Conservation (phyloP, 2,797 vertebrate species). For the Emys orbicularis region DNA sequence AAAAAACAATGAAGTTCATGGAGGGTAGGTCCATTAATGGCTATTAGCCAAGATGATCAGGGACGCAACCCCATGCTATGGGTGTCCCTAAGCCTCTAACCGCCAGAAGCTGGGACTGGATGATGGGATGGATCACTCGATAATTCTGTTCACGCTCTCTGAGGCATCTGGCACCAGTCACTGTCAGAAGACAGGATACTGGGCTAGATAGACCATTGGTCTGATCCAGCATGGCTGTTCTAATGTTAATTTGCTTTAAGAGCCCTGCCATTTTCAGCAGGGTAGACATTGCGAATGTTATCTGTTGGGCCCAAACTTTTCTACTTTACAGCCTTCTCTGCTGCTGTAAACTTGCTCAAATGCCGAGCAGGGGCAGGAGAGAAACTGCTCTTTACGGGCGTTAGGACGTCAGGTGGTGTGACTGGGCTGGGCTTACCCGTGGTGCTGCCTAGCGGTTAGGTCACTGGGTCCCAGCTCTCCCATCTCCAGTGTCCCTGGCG, state of each 20-base stretch:
- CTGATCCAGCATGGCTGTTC: not conserved
- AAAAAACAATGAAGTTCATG: not conserved
- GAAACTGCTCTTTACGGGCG: fast-evolving
- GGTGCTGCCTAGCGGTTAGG: not conserved
- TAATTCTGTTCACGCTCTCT: not conserved
- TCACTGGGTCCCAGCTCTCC: not conserved
- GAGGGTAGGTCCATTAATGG: not conserved
- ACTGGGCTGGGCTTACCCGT: not conserved
- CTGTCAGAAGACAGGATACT: not conserved
- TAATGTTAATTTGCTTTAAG: not conserved
- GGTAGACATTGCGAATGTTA: fast-evolving
- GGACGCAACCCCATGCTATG: not conserved
- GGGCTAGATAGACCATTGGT: not conserved
- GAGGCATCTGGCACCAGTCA: not conserved
- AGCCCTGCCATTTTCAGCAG: not conserved
- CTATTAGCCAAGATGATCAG: not conserved
- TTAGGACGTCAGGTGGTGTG: not conserved
- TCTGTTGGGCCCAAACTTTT: not conserved
- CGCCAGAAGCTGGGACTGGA: not conserved
- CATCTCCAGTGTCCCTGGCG: not conserved
- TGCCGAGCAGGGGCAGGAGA: not conserved
- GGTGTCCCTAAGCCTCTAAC: not conserved
- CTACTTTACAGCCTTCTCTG: not conserved
- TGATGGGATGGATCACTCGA: not conserved
- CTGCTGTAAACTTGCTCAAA: fast-evolving